Conservation (phyloP, 2,888 invertebrate species). For the Andrena haemorrhoa region DNA sequence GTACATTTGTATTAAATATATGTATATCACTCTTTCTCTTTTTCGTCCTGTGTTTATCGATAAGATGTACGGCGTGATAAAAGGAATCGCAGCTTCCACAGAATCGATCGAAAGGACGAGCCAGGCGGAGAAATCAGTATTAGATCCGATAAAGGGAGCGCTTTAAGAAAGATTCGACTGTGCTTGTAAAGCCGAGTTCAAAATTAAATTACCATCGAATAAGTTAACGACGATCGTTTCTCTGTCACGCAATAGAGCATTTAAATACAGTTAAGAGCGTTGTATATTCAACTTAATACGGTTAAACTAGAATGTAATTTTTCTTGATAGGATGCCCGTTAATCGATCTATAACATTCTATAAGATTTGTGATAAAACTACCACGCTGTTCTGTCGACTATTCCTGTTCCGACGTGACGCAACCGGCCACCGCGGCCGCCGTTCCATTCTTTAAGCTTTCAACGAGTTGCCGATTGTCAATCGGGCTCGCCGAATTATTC, state of each 20-base stretch:
- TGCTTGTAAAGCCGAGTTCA: conserved; percentile 12
- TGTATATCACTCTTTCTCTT: conserved; percentile 37
- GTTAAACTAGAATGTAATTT: conserved; percentile 50
- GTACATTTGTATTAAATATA: conserved; percentile 58
- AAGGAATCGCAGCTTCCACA: not conserved
- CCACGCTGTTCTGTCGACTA: conserved; percentile 46
- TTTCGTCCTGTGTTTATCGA: conserved; percentile 36
- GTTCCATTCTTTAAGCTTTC: conserved; percentile 42
- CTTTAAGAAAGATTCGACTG: not conserved
- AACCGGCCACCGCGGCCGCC: conserved; percentile 16
- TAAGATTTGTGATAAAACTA: conserved; percentile 62
- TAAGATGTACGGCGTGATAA: conserved; percentile 20
- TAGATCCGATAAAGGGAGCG: conserved; percentile 8
- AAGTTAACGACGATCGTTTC: conserved; percentile 28
- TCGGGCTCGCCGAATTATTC: conserved; percentile 40
- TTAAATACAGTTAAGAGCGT: conserved; percentile 51
- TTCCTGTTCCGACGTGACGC: conserved; percentile 45
- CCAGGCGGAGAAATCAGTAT: conserved; percentile 33
- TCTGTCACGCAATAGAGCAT: conserved; percentile 50
- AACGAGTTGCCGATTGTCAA: conserved; percentile 26
- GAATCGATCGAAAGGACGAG: conserved; percentile 1
- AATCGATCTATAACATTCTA: conserved; percentile 44
- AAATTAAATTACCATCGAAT: conserved; percentile 18
- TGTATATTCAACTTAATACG: conserved; percentile 45
- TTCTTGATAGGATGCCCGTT: conserved; percentile 44